A percentile compares a stretch with the other conserved stretches of the same genome.
phyloP scores from a whole-genome alignment of 2,797 vertebrate species.

The Austrolebias charrua region DNA sequence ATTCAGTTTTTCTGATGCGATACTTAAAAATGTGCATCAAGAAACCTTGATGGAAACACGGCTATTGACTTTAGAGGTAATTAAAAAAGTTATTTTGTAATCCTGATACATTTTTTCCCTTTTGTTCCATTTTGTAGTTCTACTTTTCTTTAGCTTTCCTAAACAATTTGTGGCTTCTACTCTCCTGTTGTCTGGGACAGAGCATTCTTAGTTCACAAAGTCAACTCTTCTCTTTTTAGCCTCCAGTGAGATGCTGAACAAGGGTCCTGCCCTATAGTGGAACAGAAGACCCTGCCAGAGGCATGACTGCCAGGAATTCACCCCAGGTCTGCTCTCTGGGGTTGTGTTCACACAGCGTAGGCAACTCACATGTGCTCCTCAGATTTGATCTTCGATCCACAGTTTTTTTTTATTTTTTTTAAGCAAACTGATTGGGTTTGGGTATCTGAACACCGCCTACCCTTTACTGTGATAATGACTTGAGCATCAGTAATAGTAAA shows the following conservation, averaged over 20 bases:
- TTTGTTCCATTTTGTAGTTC: background rate
- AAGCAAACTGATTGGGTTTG: no score
- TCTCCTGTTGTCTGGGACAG: constrained; percentile 1
- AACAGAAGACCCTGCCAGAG: constrained; percentile 10
- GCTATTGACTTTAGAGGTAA: no score
- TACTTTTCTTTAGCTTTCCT: background rate
- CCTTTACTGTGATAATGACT: background rate
- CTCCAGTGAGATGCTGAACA: constrained; percentile 1
- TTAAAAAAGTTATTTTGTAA: background rate
- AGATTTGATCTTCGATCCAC: background rate
- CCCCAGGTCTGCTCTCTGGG: background rate
- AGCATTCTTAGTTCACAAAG: constrained; percentile 6
- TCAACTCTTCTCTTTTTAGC: constrained; percentile 2
- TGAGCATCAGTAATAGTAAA: background rate
- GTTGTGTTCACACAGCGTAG: constrained; percentile 7
- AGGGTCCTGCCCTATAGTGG: constrained; percentile 1
- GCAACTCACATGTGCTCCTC: background rate
- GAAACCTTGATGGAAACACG: no score
- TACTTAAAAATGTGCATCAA: no score
- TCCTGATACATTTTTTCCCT: background rate
- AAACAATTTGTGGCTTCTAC: background rate
- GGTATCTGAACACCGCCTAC: background rate
- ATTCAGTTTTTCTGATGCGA: no score
- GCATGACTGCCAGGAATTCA: background rate
- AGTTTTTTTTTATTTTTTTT: background rate